Conservation (phyloP, 2,113 vertebrate genomes). For the Vireo altiloquus region DNA sequence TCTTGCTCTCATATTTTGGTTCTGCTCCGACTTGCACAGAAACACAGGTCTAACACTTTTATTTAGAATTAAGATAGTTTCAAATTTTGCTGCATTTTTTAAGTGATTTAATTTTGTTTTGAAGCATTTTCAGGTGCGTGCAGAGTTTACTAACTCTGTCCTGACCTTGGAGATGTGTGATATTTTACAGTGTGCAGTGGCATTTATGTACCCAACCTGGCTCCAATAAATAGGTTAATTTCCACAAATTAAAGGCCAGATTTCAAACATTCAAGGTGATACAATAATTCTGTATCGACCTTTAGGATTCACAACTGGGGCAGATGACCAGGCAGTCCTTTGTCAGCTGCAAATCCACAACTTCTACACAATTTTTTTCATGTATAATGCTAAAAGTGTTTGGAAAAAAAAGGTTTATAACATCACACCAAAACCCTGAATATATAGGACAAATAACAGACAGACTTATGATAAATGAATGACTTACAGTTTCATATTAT, state of each 20-base stretch:
- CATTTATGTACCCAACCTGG: conserved; percentile 49
- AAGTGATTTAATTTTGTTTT: not conserved
- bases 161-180: conserved; percentile 30
- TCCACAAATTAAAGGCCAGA: conserved; percentile 64
- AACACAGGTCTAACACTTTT: not conserved
- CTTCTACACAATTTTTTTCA: not conserved
- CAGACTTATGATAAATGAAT: not conserved
- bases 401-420: not conserved
- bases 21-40: not conserved
- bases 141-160: not conserved
- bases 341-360: not conserved
- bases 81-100: not conserved
- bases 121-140: not conserved
- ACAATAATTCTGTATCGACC: not conserved
- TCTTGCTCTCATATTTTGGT: not conserved
- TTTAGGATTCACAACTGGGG: not conserved
- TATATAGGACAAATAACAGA: not conserved
- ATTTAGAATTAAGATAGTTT: not conserved
- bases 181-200: conserved; percentile 60
- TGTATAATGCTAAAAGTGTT: not conserved
- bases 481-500: not conserved
- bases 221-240: conserved; percentile 58
- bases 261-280: conserved; percentile 24
- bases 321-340: not conserved
- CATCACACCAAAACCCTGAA: not conserved